phyloP scores from a whole-genome alignment of 2,113 vertebrate species.

The Tragelaphus scriptus region DNA sequence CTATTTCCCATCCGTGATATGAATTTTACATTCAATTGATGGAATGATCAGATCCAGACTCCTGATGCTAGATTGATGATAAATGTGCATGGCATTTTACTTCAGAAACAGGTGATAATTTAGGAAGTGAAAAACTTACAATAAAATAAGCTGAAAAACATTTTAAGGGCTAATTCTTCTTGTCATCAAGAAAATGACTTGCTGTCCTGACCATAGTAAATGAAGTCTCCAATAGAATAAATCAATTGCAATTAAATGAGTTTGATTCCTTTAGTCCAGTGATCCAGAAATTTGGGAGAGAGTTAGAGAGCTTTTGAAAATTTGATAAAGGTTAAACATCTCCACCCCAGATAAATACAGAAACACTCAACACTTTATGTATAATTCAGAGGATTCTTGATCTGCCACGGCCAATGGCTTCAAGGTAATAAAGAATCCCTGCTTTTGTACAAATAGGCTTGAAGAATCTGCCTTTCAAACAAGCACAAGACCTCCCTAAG shows the following conservation, averaged over 20 bases:
- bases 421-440: background rate
- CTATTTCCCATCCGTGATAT: background rate
- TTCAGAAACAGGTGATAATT: conserved; percentile 5
- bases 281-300: background rate
- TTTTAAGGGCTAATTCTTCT: conserved; percentile 29
- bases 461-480: background rate
- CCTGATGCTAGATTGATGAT: conserved; percentile 22
- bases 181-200: conserved; percentile 18
- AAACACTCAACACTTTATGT: background rate
- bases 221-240: background rate
- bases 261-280: background rate
- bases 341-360: background rate
- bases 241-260: background rate
- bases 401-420: background rate
- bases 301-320: background rate
- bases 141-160: background rate
- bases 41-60: conserved; percentile 12
- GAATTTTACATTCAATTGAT: conserved; percentile 14
- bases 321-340: background rate
- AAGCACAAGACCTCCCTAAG: background rate
- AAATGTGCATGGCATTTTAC: background rate
- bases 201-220: background rate
- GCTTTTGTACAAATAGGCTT: background rate
- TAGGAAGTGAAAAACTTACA: conserved; percentile 27
- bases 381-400: background rate